phyloP scores from a whole-genome alignment of 2,113 vertebrate genomes.

The Hydrolagus affinis region DNA sequence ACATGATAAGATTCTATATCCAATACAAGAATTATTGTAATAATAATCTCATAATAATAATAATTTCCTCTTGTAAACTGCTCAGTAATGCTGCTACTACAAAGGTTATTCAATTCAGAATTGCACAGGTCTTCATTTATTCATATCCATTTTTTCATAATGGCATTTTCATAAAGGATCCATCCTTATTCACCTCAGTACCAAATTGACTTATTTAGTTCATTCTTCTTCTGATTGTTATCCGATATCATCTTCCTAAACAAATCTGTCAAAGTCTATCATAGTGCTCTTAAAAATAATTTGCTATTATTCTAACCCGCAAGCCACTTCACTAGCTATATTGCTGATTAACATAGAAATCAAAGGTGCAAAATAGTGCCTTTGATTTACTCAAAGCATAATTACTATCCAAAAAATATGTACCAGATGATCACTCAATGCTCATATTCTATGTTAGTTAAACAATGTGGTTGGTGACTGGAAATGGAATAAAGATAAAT shows the following conservation, averaged over 20 bases:
- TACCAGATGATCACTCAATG: neutral
- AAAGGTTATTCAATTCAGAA: neutral
- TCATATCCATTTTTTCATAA: neutral
- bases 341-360: neutral
- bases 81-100: neutral
- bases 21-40: no score
- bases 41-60: no score
- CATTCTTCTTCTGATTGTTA: slow-evolving; percentile 14
- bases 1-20: no score
- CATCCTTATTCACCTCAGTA: neutral
- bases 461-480: neutral
- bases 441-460: neutral
- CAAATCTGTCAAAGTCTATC: neutral
- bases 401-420: neutral
- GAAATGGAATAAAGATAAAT: neutral
- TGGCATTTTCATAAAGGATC: neutral
- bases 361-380: neutral
- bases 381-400: neutral
- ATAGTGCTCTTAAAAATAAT: neutral
- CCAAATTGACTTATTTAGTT: neutral
- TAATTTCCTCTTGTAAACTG: neutral
- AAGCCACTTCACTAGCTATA: neutral
- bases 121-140: neutral
- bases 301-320: neutral
- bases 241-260: neutral